phyloP scores from a whole-genome alignment of 2,797 vertebrate genomes.

The Cichlasoma orientale region DNA sequence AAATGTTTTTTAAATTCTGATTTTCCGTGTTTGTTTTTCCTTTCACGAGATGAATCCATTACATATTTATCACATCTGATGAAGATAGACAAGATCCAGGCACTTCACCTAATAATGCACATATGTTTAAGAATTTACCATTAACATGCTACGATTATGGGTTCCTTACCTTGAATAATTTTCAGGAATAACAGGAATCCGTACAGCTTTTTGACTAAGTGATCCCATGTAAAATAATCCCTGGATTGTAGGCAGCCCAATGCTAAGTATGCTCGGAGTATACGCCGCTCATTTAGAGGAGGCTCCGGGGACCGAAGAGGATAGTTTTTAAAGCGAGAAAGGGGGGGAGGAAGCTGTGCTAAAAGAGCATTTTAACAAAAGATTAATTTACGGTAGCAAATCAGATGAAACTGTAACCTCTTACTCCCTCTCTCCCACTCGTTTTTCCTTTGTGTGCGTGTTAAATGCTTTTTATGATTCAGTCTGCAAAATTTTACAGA shows the following conservation, averaged over 20 bases:
- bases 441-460: not conserved
- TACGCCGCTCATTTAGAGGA: constrained; percentile 29
- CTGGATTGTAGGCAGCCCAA: constrained; percentile 19
- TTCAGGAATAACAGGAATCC: constrained; percentile 11
- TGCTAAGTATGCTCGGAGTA: constrained; percentile 14
- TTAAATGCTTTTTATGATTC: constrained; percentile 32
- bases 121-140: not conserved
- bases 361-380: constrained; percentile 62
- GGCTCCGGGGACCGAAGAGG: constrained; percentile 25
- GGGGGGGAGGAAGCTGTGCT: constrained; percentile 15
- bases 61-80: not conserved
- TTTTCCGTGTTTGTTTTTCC: constrained; percentile 3
- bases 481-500: constrained; percentile 46
- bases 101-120: not conserved
- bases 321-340: constrained; percentile 31
- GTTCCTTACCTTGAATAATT: constrained; percentile 18
- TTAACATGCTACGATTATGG: not conserved
- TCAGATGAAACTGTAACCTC: constrained; percentile 63
- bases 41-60: not conserved
- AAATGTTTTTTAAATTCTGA: constrained; percentile 8
- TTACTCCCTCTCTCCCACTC: constrained; percentile 24
- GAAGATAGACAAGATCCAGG: not conserved
- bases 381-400: constrained; percentile 61
- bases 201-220: constrained; percentile 29
- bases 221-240: constrained; percentile 32